Percentiles rank a stretch among this genome's conserved stretches.
These are phyloP conservation scores for Nephrotoma flavescens DNA, from an alignment of 2,888 invertebrate genomes.

Conservation along the genomic window DNA sequence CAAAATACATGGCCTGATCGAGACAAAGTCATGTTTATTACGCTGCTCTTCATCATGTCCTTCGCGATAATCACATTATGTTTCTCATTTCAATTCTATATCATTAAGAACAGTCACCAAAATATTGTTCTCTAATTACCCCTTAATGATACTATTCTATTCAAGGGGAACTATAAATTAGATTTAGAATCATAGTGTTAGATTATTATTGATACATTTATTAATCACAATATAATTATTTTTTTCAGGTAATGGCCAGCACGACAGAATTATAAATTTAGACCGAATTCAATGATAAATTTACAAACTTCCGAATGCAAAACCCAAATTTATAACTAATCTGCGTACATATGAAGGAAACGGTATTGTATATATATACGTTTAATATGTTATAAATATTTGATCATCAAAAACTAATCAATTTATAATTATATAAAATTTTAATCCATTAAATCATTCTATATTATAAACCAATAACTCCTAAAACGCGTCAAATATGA, in stretches of 20 bases:
- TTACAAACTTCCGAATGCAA: background rate
- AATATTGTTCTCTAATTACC: too few species aligned
- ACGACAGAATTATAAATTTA: background rate
- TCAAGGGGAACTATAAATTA: too few species aligned
- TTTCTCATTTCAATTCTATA: too few species aligned
- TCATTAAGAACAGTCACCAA: too few species aligned
- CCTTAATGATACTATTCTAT: too few species aligned
- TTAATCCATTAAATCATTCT: background rate
- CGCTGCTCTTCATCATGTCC: too few species aligned
- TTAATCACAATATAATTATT: background rate
- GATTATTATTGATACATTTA: too few species aligned
- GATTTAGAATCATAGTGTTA: too few species aligned
- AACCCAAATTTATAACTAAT: background rate
- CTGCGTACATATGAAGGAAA: background rate
- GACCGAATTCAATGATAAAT: background rate
- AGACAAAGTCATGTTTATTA: too few species aligned
- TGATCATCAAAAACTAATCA: background rate
- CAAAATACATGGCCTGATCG: too few species aligned
- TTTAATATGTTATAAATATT: background rate
- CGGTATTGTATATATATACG: background rate
- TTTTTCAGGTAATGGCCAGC: background rate
- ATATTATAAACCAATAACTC: background rate
- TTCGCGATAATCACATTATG: too few species aligned
- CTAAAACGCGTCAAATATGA: background rate
- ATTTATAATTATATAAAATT: background rate